A percentile compares a stretch with the other conserved stretches of the same genome.
Evolutionary conservation across 1,140 invertebrate genomes (phyloP).

Genomic region (Eriocheir sinensis): DNA sequence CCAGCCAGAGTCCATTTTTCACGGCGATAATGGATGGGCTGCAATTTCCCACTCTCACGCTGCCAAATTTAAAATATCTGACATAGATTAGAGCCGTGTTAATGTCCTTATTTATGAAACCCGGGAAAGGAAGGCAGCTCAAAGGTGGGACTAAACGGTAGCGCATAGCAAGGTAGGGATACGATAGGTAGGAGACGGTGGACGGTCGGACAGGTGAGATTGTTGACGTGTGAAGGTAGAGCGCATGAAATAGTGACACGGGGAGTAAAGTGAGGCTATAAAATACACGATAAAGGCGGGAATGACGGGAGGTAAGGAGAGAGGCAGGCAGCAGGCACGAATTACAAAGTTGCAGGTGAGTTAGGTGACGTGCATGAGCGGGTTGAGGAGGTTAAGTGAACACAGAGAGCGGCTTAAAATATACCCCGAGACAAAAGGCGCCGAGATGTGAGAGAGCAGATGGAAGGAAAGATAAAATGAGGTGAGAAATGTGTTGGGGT

Average conservation of each 20-base stretch:
- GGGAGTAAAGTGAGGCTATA: not conserved
- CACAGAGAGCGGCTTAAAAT: not conserved
- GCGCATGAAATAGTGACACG: not conserved
- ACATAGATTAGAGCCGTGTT: constrained; percentile 64
- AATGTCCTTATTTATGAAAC: constrained; percentile 59
- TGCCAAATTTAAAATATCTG: constrained; percentile 71
- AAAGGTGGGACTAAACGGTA: not conserved
- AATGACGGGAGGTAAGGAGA: not conserved
- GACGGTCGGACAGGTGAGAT: not conserved
- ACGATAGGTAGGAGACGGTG: constrained; percentile 3
- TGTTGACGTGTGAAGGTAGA: not conserved
- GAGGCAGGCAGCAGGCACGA: not conserved
- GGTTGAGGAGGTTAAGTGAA: not conserved
- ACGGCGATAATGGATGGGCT: constrained; percentile 60
- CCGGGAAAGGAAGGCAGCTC: not conserved
- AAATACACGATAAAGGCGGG: too few species aligned
- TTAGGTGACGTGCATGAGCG: not conserved
- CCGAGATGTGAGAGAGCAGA: not conserved
- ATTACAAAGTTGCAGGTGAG: not conserved
- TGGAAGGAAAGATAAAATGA: not conserved
- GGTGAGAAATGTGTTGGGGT: not conserved
- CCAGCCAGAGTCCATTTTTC: constrained; percentile 64
- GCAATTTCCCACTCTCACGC: constrained; percentile 71
- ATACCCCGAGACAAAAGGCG: not conserved
- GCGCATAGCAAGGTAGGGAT: not conserved